Base-by-base conservation (phyloP, 2,888 invertebrate species). In the Pterostichus madidus region DNA sequence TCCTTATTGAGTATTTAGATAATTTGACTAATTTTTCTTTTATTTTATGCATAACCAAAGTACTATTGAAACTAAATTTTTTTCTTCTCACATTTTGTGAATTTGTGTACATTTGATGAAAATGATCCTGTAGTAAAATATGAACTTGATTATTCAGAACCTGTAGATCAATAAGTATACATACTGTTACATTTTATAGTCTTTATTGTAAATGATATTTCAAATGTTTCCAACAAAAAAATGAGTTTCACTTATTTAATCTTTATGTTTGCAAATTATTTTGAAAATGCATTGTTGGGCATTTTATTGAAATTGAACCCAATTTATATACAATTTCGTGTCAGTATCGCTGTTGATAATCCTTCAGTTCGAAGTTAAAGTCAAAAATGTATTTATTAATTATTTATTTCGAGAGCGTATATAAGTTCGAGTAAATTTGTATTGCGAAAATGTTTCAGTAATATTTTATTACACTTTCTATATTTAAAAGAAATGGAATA, bases 171-270 rank as follows among this genome's bases (percentile, higher is more conserved):
- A 75, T 81, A 81, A 80, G 80, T 71, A 80, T 79, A 79, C 79
- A 80, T 75, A 81, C 46, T 81, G 81, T 81, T 81, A 81, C 71
- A 81, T 75, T 81, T 81, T 81, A 81, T 81, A 81, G 81, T 81
- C 81, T 81, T 71, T 81, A 81, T 81, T 81, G 81, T 81, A 81
- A 81, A 81, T 79, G 81, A 81, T 81, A 49, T 75, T 68, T 81
- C 53, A 81, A 81, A 81, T 81, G 61, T 61, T 81, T 81, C 61
- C 73, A 75, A 64, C 64, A 46, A 46, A 59, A 10, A n/a, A 71
- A 71, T 35, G 35, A 46, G 24, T 46, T 73, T 73, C 24, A 75
- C 24, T 71, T 44, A 44, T 71, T 39, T 44, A 71, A 44, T 44
- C 39, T 73, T 24, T 52, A 39, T 52, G 32, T 49, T 75, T 75